A percentile compares a stretch with the other conserved stretches of the same genome.
Conservation (phyloP, 2,888 invertebrate genomes). For the Phlogophora meticulosa region DNA sequence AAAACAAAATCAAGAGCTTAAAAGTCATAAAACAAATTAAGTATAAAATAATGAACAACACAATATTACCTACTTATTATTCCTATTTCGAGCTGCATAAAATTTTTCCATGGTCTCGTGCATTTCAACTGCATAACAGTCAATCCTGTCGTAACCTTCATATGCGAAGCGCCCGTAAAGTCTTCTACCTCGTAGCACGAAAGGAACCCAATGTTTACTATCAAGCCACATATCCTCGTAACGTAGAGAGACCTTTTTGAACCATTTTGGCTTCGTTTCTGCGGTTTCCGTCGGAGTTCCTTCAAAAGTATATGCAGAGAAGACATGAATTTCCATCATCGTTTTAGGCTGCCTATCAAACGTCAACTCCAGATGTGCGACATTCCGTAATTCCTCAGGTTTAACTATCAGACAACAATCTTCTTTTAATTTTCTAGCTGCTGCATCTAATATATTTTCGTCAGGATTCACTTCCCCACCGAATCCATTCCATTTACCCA, state of each 20-base stretch:
- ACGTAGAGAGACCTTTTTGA: constrained; percentile 90
- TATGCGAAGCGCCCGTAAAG: constrained; percentile 92
- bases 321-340: constrained; percentile 93
- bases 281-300: constrained; percentile 92
- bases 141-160: constrained; percentile 88
- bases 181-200: constrained; percentile 90
- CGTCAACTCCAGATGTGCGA: constrained; percentile 92
- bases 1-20: too few species aligned
- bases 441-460: constrained; percentile 92
- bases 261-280: constrained; percentile 95
- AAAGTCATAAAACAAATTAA: too few species aligned
- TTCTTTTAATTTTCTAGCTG: constrained; percentile 93
- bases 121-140: constrained; percentile 81
- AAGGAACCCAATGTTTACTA: constrained; percentile 93
- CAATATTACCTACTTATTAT: too few species aligned
- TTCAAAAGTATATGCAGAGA: constrained; percentile 87
- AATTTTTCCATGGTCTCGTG: constrained; percentile 80
- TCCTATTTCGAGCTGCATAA: constrained; percentile 73
- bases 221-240: constrained; percentile 95
- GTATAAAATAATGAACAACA: too few species aligned
- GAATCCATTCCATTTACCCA: constrained; percentile 95
- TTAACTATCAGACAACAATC: constrained; percentile 91
- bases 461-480: constrained; percentile 94
- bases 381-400: constrained; percentile 87
- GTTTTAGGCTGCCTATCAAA: constrained; percentile 91